Base-by-base conservation (phyloP, 2,888 invertebrate genomes). In the Drosophila cracens region DNA sequence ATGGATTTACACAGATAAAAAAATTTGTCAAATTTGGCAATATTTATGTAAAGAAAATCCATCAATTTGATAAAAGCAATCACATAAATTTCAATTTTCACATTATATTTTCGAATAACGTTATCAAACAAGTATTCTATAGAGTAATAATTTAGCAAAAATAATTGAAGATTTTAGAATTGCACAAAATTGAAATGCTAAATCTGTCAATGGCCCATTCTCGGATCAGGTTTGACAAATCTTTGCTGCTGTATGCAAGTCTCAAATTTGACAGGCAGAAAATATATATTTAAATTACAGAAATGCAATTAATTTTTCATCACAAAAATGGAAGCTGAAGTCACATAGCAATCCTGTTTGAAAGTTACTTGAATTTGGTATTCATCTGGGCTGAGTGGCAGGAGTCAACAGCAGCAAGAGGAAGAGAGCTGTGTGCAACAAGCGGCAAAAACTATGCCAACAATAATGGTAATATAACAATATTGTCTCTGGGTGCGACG, bases 401-500 rank as follows among this genome's bases (percentile, higher is more conserved):
- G 34, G 34, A 38, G 68, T 49, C 56, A 67, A 46, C 43, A 34
- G 51, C 13, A 13, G 34, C 27, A 40, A 27, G 18, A 51, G 16
- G 18, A 13, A 21, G 40, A 21, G 36, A 33, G 51, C 34, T 51
- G 52, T 25, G 48, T 62, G 57, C 71, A 71, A 63, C 71, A 71
- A 71, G 71, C 62, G 43, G 38, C 71, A 57, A 51, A 56, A 33
- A 21, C 38, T 40, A 31, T 54, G 53, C 18, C 58, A 70, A 43
- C 56, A 71, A 70, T 43, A 61, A 58, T 53, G 34, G 36, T 46
- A 54, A 56, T 64, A 72, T 64, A 64, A 72, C 49, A 59, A 64
- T 72, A 64, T 71, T 72, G 58, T 43, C 43, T 25, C 36, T 54
- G 58, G 4, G 25, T 38, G 48, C 36, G 52, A 33, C 25, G 33